A percentile compares a stretch with the other conserved stretches of the same genome.
phyloP scores from a whole-genome alignment of 2,113 vertebrate genomes.

The Corapipo altera region DNA sequence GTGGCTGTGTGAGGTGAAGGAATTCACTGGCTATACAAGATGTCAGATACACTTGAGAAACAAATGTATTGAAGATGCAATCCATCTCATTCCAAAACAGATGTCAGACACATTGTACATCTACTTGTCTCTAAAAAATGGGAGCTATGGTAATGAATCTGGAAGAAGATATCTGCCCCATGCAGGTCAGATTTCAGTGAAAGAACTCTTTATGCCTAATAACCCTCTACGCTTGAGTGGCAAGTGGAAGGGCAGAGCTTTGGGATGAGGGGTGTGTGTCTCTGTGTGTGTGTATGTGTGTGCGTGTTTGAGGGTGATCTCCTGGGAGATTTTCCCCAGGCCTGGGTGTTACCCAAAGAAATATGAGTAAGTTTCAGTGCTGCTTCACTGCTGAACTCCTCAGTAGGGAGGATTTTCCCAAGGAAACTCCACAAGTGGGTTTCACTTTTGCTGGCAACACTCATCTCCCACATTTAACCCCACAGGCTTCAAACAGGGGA shows the following conservation, averaged over 20 bases:
- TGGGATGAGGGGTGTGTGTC: background rate
- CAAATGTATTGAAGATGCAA: background rate
- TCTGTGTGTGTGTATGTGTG: background rate
- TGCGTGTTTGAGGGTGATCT: constrained; percentile 29
- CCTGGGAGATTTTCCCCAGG: constrained; percentile 45
- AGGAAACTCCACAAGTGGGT: constrained; percentile 2
- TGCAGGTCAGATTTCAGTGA: background rate
- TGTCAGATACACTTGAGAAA: background rate
- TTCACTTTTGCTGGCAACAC: constrained; percentile 11
- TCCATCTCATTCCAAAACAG: background rate
- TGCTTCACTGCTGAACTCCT: background rate
- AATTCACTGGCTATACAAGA: background rate
- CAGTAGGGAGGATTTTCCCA: background rate
- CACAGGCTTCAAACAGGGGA: background rate
- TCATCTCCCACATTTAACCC: accelerated
- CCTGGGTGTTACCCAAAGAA: constrained; percentile 40
- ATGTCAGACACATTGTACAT: background rate
- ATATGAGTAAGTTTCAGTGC: constrained; percentile 26
- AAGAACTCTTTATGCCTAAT: background rate
- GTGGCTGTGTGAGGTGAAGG: background rate
- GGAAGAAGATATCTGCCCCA: background rate
- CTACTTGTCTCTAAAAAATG: background rate
- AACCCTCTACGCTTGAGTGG: background rate
- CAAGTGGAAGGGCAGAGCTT: background rate
- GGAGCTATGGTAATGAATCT: background rate